These are phyloP conservation scores for Gibbula magus DNA, from an alignment of 2,888 invertebrate species.

Conservation along the genomic window DNA sequence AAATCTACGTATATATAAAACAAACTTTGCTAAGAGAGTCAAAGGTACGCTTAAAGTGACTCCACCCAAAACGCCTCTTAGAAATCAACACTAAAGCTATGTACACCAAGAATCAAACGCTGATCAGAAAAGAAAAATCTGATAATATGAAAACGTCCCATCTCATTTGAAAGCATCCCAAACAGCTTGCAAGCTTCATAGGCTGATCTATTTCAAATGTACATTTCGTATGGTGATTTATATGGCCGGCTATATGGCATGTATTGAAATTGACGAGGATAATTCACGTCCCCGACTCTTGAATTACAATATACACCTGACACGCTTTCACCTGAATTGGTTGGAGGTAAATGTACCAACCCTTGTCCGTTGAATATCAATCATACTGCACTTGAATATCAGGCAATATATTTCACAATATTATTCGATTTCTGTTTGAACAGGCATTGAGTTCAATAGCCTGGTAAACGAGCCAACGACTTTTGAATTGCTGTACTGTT, in stretches of 20 bases:
- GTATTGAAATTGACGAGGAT: background rate
- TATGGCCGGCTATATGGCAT: background rate
- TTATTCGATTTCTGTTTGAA: too few species aligned
- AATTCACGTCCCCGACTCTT: background rate
- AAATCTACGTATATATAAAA: background rate
- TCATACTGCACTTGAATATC: too few species aligned
- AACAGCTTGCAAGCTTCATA: background rate
- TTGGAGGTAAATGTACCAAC: background rate
- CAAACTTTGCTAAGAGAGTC: background rate
- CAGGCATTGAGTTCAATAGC: too few species aligned
- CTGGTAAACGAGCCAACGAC: too few species aligned
- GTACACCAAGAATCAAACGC: background rate
- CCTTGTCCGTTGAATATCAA: too few species aligned
- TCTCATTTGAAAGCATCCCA: background rate
- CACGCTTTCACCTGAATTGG: background rate
- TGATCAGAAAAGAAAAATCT: background rate
- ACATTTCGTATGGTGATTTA: constrained; percentile 1
- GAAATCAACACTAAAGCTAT: background rate
- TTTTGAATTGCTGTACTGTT: too few species aligned
- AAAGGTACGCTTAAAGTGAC: background rate
- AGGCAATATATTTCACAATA: too few species aligned
- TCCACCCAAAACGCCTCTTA: constrained; percentile 1
- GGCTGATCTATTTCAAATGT: background rate
- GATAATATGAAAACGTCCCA: background rate
- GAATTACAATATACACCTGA: constrained; percentile 5